Base-by-base conservation (phyloP, 2,113 vertebrate genomes). In the Nerophis lumbriciformis region DNA sequence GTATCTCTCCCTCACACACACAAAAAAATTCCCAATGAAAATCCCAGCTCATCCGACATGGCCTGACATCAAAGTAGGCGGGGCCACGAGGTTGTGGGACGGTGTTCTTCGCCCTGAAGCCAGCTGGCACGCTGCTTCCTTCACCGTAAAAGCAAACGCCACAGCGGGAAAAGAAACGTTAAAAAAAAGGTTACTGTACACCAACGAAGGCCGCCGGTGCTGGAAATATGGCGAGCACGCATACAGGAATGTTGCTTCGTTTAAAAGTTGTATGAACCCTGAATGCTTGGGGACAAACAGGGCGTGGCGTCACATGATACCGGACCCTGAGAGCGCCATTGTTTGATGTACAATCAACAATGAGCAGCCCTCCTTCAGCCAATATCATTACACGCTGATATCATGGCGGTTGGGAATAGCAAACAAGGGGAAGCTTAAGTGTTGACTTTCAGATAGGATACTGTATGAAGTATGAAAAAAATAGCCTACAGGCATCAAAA, bases 61-160 rank as follows among this genome's bases (percentile, higher is more conserved):
- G 89, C 72, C 77, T 85, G 83, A 88, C 76, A 81, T 71, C 59
- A 68, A 59, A 69, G 71, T n/a, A 68, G 88, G 87, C 73, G 85
- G 85, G 61, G 81, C 82, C 55, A 65, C 70, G 65, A 53, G 38
- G 51, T 66, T 66, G 48, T 61, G 74, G 59, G 63, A 67, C 59
- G 78, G 59, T 12, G 47, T 59, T 58, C 66, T 68, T 64, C 53
- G n/a, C 66, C 61, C 62, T 58, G 67, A 73, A 73, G 37, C 42
- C 4, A 63, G 38, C 56, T 59, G 11, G 51, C 15, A 53, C 28
- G 9, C 55, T 21, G 11, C 39, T 38, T 42, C 7, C 12, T 15
- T 5, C 19, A 53, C 56, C 42, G 36, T 19, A 47, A 5, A 58
- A 48, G 42, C 36, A 35, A 35, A 36, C 39, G 47, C 28, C 21